Conservation (phyloP, 2,888 invertebrate species). For the Amorpha juglandis region DNA sequence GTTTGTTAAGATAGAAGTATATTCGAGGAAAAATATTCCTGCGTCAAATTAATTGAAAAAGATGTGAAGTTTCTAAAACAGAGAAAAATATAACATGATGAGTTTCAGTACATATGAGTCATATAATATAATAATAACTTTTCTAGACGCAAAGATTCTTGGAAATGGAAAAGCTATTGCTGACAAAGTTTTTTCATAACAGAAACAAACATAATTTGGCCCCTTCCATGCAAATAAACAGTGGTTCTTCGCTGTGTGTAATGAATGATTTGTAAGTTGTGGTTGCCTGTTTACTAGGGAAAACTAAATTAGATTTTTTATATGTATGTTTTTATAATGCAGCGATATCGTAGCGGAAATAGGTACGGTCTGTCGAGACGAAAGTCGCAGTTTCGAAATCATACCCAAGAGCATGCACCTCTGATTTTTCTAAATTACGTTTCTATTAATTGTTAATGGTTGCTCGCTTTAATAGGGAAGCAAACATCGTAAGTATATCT, state of each 20-base stretch:
- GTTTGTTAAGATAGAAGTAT: too few species aligned
- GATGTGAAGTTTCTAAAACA: neutral
- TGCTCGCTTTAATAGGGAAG: too few species aligned
- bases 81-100: neutral
- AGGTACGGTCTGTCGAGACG: too few species aligned
- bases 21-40: neutral
- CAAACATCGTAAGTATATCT: too few species aligned
- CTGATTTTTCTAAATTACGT: too few species aligned
- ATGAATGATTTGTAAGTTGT: neutral
- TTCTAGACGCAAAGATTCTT: neutral
- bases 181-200: conserved; percentile 3
- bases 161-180: neutral
- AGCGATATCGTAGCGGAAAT: too few species aligned
- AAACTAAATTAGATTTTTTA: too few species aligned
- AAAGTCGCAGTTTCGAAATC: too few species aligned
- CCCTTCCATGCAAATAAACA: neutral
- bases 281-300: too few species aligned
- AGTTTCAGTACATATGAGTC: neutral
- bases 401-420: too few species aligned
- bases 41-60: neutral
- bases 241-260: neutral
- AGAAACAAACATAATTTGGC: neutral
- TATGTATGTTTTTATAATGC: neutral
- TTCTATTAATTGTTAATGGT: too few species aligned
- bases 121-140: neutral